Conservation (phyloP, 1,140 invertebrate genomes). For the Heliconius hermathena region DNA sequence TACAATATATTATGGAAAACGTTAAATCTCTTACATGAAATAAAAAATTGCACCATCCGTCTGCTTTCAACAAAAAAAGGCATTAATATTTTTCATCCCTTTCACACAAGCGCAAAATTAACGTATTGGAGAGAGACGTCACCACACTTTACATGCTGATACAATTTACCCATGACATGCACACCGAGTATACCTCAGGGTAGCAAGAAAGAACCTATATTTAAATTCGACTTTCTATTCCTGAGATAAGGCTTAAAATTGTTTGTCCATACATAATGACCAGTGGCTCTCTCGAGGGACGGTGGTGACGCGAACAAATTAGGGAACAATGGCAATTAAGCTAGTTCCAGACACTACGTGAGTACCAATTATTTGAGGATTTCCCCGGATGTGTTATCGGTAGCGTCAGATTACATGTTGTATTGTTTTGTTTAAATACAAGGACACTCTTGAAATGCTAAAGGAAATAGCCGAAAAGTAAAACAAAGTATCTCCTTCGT, state of each 20-base stretch:
- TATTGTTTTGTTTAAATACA: slow-evolving; percentile 29
- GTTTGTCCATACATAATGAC: slow-evolving; percentile 38
- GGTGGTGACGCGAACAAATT: slow-evolving; percentile 63
- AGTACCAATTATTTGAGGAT: slow-evolving; percentile 54
- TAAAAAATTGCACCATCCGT: slow-evolving; percentile 24
- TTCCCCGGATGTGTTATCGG: slow-evolving; percentile 38
- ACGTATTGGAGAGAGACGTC: slow-evolving; percentile 27
- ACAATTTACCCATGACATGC: slow-evolving; percentile 42
- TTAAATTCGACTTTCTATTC: not conserved
- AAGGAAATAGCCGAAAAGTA: not conserved
- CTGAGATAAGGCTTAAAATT: slow-evolving; percentile 13
- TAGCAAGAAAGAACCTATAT: slow-evolving; percentile 2
- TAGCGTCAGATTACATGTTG: slow-evolving; percentile 25
- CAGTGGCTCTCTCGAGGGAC: slow-evolving; percentile 47
- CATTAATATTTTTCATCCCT: slow-evolving; percentile 19
- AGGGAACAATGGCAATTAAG: slow-evolving; percentile 63
- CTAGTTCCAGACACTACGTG: slow-evolving; percentile 49
- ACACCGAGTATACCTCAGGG: slow-evolving; percentile 31
- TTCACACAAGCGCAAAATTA: not conserved
- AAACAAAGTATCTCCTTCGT: not conserved
- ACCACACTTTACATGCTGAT: slow-evolving; percentile 32
- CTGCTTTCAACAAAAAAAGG: slow-evolving; percentile 21
- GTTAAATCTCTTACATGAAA: slow-evolving; percentile 14
- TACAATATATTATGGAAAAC: not conserved
- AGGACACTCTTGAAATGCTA: not conserved